These are phyloP conservation scores for Pegoplata infirma DNA, from an alignment of 2,888 invertebrate species.

Conservation along the genomic window DNA sequence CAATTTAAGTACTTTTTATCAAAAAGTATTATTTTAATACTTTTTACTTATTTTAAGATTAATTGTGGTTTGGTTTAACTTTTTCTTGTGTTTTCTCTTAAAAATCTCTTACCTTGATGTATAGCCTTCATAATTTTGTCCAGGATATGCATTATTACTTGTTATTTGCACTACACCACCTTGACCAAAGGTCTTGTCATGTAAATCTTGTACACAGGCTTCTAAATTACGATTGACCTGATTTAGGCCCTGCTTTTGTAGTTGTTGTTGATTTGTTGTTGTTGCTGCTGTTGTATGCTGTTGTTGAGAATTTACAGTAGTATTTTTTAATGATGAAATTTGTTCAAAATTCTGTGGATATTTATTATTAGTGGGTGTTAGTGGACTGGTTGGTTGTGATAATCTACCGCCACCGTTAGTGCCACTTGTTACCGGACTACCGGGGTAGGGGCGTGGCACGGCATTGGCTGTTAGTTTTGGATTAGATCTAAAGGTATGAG, in stretches of 20 bases:
- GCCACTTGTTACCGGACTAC: constrained; percentile 69
- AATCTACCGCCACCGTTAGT: constrained; percentile 66
- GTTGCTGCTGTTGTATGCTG: constrained; percentile 33
- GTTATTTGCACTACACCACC: constrained; percentile 75
- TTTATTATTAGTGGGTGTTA: constrained; percentile 73
- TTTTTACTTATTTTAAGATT: too few relatives aligned
- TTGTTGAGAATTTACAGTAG: constrained; percentile 66
- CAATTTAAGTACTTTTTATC: too few relatives aligned
- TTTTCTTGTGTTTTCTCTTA: too few relatives aligned
- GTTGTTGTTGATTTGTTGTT: constrained; percentile 64
- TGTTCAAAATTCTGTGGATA: constrained; percentile 71
- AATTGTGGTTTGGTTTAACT: too few relatives aligned
- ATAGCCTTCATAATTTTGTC: constrained; percentile 82
- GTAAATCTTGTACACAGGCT: constrained; percentile 77
- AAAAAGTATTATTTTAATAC: too few relatives aligned
- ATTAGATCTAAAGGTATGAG: constrained; percentile 76
- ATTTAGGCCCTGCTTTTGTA: constrained; percentile 32
- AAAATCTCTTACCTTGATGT: constrained; percentile 82
- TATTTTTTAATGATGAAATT: constrained; percentile 65
- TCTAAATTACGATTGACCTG: constrained; percentile 74
- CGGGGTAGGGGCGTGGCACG: constrained; percentile 77
- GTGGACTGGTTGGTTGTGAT: constrained; percentile 65
- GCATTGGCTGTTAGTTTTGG: constrained; percentile 78
- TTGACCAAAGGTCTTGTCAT: constrained; percentile 78
- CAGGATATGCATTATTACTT: constrained; percentile 70